A percentile compares a stretch with the other conserved stretches of the same genome.
phyloP scores from a whole-genome alignment of 2,113 vertebrate genomes.

The Elaphurus davidianus region DNA sequence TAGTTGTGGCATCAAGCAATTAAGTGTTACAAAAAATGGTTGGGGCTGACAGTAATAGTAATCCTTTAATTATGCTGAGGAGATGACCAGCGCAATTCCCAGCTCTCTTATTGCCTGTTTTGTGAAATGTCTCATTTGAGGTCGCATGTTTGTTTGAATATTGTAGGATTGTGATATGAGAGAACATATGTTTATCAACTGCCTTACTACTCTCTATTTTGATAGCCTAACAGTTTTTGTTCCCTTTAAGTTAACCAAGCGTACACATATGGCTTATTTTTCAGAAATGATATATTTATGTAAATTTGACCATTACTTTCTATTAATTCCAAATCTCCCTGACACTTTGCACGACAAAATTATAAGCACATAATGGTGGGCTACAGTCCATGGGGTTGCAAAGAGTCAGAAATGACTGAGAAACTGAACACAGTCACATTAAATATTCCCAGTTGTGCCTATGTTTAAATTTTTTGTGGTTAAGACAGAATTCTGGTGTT shows the following conservation, averaged over 20 bases:
- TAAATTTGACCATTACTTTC: slow-evolving; percentile 16
- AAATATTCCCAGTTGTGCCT: background rate
- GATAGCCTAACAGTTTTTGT: background rate
- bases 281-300: background rate
- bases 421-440: background rate
- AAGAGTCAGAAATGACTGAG: background rate
- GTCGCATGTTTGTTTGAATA: background rate
- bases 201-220: background rate
- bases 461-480: background rate
- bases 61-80: background rate
- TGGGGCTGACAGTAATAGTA: background rate
- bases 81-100: background rate
- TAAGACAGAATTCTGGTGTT: background rate
- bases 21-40: background rate
- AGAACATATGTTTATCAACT: background rate
- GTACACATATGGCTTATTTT: background rate
- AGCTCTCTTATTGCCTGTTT: background rate
- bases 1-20: background rate
- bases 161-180: background rate
- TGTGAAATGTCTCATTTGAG: slow-evolving; percentile 4
- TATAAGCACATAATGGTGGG: background rate
- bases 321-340: background rate
- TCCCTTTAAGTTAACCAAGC: background rate
- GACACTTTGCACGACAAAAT: background rate
- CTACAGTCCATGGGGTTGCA: background rate